Percentiles rank a stretch among this genome's conserved stretches.
Evolutionary conservation across 2,113 vertebrate species (phyloP).

Genomic region (Fulica atra): DNA sequence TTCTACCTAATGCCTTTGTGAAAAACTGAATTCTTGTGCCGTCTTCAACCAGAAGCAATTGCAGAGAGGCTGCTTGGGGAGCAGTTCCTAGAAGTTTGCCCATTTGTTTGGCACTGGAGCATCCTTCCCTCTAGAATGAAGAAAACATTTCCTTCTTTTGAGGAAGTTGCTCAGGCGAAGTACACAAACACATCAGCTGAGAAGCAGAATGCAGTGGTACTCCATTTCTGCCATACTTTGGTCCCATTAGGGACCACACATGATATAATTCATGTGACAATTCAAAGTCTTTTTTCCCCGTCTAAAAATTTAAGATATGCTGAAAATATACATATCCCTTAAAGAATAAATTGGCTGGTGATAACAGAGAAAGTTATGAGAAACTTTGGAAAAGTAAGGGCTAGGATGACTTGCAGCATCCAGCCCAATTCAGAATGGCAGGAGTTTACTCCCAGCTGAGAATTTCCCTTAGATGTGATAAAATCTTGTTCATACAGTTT

Average conservation of each 20-base stretch:
- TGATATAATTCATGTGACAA: neutral
- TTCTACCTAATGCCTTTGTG: constrained; percentile 50
- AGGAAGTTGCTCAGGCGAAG: neutral
- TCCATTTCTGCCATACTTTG: neutral
- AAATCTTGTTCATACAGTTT: neutral
- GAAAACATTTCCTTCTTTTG: neutral
- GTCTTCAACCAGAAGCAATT: constrained; percentile 1
- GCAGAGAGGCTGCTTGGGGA: neutral
- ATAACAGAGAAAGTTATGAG: neutral
- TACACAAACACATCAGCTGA: neutral
- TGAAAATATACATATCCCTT: neutral
- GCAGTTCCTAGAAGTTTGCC: neutral
- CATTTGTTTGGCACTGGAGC: neutral
- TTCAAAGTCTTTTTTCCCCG: neutral
- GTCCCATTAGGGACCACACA: neutral
- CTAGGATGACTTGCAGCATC: neutral
- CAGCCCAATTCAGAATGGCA: neutral
- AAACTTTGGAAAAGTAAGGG: neutral
- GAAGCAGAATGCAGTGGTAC: neutral
- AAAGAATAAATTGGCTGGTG: neutral
- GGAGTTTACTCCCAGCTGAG: neutral
- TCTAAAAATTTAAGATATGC: neutral
- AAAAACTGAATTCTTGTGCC: constrained; percentile 4
- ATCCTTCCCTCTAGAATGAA: neutral
- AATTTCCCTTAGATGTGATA: neutral